Conservation (phyloP, 2,113 vertebrate genomes). For the Sitta europaea region DNA sequence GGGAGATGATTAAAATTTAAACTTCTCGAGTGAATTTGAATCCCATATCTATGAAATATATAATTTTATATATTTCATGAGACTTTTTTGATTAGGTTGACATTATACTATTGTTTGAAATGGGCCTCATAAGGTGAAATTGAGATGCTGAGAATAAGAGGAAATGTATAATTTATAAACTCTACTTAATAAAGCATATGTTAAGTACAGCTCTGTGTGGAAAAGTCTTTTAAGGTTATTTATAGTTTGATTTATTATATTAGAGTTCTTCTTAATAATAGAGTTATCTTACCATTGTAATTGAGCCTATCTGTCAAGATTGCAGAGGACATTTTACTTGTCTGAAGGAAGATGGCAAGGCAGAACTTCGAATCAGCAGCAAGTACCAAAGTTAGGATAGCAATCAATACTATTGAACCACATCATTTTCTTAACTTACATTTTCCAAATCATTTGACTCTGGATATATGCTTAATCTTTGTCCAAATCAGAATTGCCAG, state of each 20-base stretch:
- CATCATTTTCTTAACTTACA: background rate
- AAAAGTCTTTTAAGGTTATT: constrained; percentile 67
- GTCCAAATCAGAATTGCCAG: background rate
- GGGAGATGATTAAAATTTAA: constrained; percentile 4
- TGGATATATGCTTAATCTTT: background rate
- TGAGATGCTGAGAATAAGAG: constrained; percentile 44
- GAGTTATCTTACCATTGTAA: constrained; percentile 71
- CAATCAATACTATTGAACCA: background rate
- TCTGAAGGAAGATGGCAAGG: constrained; percentile 29
- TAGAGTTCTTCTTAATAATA: constrained; percentile 67
- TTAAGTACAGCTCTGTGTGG: constrained; percentile 52
- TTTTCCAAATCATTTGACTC: background rate
- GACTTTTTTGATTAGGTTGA: constrained; percentile 52
- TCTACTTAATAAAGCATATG: constrained; percentile 66
- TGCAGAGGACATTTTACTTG: constrained; percentile 30
- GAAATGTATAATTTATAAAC: constrained; percentile 69
- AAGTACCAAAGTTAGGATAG: background rate
- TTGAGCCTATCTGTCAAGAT: constrained; percentile 66
- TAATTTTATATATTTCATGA: constrained; percentile 25
- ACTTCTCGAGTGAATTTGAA: background rate
- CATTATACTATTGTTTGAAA: constrained; percentile 58
- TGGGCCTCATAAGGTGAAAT: constrained; percentile 10
- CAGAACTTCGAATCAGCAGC: constrained; percentile 6
- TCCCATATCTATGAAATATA: background rate
- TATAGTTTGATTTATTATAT: constrained; percentile 72